Conservation (phyloP, 2,888 invertebrate species). For the Philaethria dido region DNA sequence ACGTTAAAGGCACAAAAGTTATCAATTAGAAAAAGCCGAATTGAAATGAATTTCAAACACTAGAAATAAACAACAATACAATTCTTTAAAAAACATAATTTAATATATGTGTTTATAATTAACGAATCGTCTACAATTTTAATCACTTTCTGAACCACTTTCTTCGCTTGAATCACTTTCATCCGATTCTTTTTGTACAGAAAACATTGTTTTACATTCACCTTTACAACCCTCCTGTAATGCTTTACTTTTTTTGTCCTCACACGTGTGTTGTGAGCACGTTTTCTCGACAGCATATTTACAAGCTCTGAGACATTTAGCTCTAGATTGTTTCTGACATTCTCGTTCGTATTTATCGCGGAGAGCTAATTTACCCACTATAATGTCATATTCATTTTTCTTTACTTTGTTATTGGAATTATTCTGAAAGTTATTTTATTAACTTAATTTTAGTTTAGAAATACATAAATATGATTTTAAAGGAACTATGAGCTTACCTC, state of each 20-base stretch:
- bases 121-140: neutral
- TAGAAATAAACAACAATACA: neutral
- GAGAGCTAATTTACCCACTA: constrained; percentile 47
- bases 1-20: too few species aligned
- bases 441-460: neutral
- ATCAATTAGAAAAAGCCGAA: too few species aligned
- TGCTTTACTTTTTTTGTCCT: constrained; percentile 41
- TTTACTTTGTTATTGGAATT: neutral
- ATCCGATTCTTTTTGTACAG: constrained; percentile 16
- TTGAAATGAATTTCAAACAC: neutral
- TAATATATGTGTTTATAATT: neutral
- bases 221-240: constrained; percentile 52
- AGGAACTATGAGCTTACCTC: neutral
- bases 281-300: constrained; percentile 41
- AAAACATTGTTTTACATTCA: constrained; percentile 52
- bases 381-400: constrained; percentile 21
- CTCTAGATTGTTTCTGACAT: constrained; percentile 52
- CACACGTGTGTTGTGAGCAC: constrained; percentile 50
- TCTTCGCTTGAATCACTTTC: constrained; percentile 30
- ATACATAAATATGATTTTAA: neutral
- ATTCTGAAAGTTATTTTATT: constrained; percentile 11
- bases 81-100: neutral
- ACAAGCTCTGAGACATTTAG: constrained; percentile 57
- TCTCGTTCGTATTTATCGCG: constrained; percentile 58
- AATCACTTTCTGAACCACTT: constrained; percentile 33